Percentiles rank a stretch among this genome's conserved stretches.
phyloP scores from a whole-genome alignment of 1,140 invertebrate genomes.

The Drosophila arizonae region DNA sequence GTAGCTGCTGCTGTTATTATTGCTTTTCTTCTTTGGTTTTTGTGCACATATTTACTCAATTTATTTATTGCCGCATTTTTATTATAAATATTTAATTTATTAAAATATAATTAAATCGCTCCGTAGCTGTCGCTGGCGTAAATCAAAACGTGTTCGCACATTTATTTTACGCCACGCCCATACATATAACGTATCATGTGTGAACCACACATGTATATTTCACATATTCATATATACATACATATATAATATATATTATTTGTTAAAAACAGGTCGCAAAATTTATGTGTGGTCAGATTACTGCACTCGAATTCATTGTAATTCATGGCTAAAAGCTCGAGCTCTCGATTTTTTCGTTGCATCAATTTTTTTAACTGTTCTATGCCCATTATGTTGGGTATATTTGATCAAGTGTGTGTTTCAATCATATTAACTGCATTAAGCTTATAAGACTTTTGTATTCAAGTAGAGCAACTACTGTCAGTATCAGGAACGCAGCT shows the following conservation, averaged over 20 bases:
- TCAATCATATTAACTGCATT: no score
- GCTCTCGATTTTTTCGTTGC: not conserved
- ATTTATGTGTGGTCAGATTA: slow-evolving; percentile 79
- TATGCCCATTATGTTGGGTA: not conserved
- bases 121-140: slow-evolving; percentile 53
- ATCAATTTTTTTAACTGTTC: not conserved
- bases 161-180: slow-evolving; percentile 49
- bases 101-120: slow-evolving; percentile 74
- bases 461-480: no score
- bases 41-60: slow-evolving; percentile 57
- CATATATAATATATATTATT: slow-evolving; percentile 1
- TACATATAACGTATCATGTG: slow-evolving; percentile 54
- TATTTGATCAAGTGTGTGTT: no score
- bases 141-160: slow-evolving; percentile 72
- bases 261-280: slow-evolving; percentile 36
- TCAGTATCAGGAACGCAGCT: no score
- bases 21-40: not conserved
- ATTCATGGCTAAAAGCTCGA: slow-evolving; percentile 48
- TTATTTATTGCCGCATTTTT: slow-evolving; percentile 72
- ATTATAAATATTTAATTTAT: slow-evolving; percentile 80
- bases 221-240: not conserved
- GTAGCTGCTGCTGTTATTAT: not conserved
- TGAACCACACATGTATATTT: slow-evolving; percentile 37
- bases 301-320: slow-evolving; percentile 62
- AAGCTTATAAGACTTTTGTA: no score